Base-by-base conservation (phyloP, 2,888 invertebrate genomes). In the Metalampra italica region DNA sequence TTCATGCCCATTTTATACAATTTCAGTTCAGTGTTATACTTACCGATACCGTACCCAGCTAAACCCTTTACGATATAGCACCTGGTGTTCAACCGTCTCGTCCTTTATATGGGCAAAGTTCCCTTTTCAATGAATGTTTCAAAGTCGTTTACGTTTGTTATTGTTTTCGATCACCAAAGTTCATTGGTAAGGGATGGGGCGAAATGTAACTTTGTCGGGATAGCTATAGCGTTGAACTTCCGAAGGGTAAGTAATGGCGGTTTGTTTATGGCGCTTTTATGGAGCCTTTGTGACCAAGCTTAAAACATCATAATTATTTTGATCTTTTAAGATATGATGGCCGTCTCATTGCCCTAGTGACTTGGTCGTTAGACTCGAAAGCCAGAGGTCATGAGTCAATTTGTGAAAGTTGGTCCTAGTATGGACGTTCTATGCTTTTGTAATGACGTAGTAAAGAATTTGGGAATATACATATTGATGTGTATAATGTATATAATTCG, bases 141-240 rank as follows among this genome's bases (percentile, higher is more conserved):
- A 66, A 78, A 85, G 77, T 84, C 81, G 83, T 85, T 85, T 78
- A 65, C 70, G 71, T 78, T 74, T 85, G 80, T 84, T 86, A 87
- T 85, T 87, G 84, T 85, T 85, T 86, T 82, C 78, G 68, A 86
- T 86, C 73, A 73, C 64, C 67, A 50, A 85, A 87, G 76, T 87
- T 85, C 71, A 74, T 71, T 68, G 66, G 68, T 63, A 59, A 62
- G 54, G 60, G 63, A 53, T 51, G 49, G 44, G 43, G 45, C 43
- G 49, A 51, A 43, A 46, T 44, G 22, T 53, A 51, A 63, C 62
- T 60, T 60, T 57, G 54, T 59, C 57, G 51, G 52, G 60, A 68
- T 68, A 63, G 64, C 69, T 64, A 62, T 64, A 67, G 61, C 57
- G 57, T 51, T 57, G 51, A 62, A 61, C 57, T 63, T 64, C 55